Conservation (phyloP, 1,140 invertebrate genomes). For the Monomorium pharaonis region DNA sequence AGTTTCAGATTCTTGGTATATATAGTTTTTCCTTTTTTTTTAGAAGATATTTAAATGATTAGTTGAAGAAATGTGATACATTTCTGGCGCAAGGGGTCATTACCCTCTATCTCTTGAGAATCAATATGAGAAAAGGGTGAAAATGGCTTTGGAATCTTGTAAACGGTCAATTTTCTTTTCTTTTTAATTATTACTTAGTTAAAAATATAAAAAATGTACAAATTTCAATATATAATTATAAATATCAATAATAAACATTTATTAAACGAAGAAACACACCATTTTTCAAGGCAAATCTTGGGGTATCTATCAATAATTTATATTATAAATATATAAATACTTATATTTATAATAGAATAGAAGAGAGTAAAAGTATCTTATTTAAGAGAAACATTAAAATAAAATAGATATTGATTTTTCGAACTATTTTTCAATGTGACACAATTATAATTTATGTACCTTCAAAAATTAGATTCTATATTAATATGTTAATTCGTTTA, state of each 20-base stretch:
- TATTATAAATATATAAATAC: background rate
- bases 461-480: background rate
- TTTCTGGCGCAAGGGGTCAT: background rate
- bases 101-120: background rate
- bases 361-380: background rate
- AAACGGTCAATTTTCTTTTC: background rate
- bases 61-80: conserved; percentile 13
- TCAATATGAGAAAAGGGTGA: background rate
- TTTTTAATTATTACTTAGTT: background rate
- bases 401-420: background rate
- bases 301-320: too few species aligned
- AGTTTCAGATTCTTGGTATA: conserved; percentile 9
- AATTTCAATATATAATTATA: background rate
- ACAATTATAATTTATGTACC: background rate
- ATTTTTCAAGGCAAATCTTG: too few species aligned
- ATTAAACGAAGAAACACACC: too few species aligned
- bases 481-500: background rate
- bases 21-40: background rate
- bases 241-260: too few species aligned
- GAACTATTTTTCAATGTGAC: background rate
- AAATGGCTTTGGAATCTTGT: background rate
- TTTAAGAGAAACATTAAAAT: background rate
- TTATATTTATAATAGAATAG: background rate
- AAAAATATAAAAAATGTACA: background rate
- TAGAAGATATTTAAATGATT: background rate